These are phyloP conservation scores for Drosophila fulvimacula DNA, from an alignment of 2,888 invertebrate species.

Conservation along the genomic window DNA sequence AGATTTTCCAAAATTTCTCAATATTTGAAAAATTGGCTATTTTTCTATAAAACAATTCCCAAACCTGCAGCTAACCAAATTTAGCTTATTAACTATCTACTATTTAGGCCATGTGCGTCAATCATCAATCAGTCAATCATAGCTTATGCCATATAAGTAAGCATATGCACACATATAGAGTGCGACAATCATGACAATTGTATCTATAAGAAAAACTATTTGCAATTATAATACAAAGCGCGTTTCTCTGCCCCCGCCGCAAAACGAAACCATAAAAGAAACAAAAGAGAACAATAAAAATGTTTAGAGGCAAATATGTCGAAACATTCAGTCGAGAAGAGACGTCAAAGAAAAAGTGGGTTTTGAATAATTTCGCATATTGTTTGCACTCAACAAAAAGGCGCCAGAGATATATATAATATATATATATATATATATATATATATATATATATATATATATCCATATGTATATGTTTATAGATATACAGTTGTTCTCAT, in stretches of 20 bases:
- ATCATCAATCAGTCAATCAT: background rate
- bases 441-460: conserved; percentile 29
- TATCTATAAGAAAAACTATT: conserved; percentile 15
- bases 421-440: conserved; percentile 1
- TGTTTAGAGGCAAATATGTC: conserved; percentile 38
- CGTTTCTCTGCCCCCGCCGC: background rate
- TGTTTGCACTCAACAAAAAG: conserved; percentile 66
- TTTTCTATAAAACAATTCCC: background rate
- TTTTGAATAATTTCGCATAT: conserved; percentile 76
- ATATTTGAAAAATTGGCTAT: background rate
- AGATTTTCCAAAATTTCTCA: background rate
- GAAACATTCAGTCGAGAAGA: conserved; percentile 28
- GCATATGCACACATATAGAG: background rate
- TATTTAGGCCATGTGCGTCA: background rate
- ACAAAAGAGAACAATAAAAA: conserved; percentile 23
- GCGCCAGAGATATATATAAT: conserved; percentile 16
- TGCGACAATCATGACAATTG: conserved; percentile 7
- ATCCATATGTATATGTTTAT: conserved; percentile 17
- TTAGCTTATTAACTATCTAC: background rate
- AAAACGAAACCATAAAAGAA: conserved; percentile 13
- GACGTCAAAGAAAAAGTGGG: conserved; percentile 30
- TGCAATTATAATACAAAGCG: conserved; percentile 34
- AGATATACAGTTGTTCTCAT: conserved; percentile 51
- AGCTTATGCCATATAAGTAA: background rate
- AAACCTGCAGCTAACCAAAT: background rate